Conservation (phyloP, 2,113 vertebrate genomes). For the Columbina picui region DNA sequence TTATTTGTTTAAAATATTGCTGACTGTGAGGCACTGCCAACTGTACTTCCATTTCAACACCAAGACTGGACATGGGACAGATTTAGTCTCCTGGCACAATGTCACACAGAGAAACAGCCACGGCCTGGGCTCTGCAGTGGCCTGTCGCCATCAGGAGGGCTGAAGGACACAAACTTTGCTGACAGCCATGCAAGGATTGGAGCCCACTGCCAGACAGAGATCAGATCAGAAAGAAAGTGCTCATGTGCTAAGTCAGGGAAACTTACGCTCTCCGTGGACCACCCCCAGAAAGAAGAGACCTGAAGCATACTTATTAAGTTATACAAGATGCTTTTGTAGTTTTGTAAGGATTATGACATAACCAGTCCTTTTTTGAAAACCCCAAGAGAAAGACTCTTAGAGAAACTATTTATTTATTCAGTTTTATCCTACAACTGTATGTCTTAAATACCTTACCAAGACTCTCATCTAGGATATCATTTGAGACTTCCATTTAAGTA, state of each 20-base stretch:
- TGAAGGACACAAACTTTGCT: background rate
- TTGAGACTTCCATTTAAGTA: background rate
- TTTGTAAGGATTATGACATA: background rate
- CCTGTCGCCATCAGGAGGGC: background rate
- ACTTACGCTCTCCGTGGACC: background rate
- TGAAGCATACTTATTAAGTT: background rate
- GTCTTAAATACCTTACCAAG: background rate
- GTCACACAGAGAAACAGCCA: background rate
- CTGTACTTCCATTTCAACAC: background rate
- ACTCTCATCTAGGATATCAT: background rate
- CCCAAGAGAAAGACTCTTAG: background rate
- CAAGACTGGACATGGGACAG: accelerated
- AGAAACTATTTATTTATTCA: background rate
- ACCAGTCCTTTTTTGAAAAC: background rate
- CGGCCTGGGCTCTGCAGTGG: accelerated
- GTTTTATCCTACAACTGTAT: background rate
- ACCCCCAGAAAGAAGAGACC: background rate
- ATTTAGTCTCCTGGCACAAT: background rate
- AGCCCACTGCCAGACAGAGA: accelerated
- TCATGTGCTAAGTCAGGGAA: background rate
- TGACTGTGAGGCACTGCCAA: background rate
- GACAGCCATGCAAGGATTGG: accelerated
- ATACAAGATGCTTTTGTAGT: background rate
- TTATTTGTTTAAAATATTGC: background rate
- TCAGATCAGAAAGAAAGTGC: background rate